Evolutionary conservation across 2,113 vertebrate genomes (phyloP), one percentile per base, ranked within the genome.

Genomic region (Syngnathus floridae): DNA sequence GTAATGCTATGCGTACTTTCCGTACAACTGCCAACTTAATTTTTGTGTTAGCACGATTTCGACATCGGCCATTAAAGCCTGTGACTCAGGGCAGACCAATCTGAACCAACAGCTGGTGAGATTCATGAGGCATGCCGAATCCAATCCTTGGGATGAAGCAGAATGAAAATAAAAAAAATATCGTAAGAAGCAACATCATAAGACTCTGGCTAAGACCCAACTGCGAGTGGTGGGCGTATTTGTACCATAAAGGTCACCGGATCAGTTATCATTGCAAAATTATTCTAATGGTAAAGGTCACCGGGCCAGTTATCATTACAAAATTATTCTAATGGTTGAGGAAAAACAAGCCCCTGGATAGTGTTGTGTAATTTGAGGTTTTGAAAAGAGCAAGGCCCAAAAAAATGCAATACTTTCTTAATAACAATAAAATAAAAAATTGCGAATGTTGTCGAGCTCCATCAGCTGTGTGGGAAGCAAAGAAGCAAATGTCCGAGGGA

Each of bases 381-480:
- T 57, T 37, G 36, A 1, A 17, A 57, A 36, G 7, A 36, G 35
- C 5, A 35, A 37, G 55, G 35, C 22, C 22, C 1, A 22, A 22
- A 17, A 56, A 35, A 36, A 12, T 57, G 16, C 9, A 37, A 37
- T 38, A 11, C 4, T 40, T 38, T 59, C 26, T 3, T 31, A 31
- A 31, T 31, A 31, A 31, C 26, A 31, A 31, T 26, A 31, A 31
- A 31, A 31, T 31, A 31, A 12, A 59, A 36, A 37, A 38, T 19
- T 11, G 9, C 2, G 57, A 9, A 59, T 59, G 17, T 38, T 59
- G 11, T 1, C n/a, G 36, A 36, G 64, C 73, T 64, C 66, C 73
- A 79, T 81, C 78, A 75, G 55, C 63, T 61, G 65, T 79, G 82
- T 84, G 81, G 86, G 82, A 81, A 78, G 80, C 10, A 57, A 40